Percentiles rank a stretch among this genome's conserved stretches.
phyloP scores from a whole-genome alignment of 1,140 invertebrate genomes.

The Cephus cinctus region DNA sequence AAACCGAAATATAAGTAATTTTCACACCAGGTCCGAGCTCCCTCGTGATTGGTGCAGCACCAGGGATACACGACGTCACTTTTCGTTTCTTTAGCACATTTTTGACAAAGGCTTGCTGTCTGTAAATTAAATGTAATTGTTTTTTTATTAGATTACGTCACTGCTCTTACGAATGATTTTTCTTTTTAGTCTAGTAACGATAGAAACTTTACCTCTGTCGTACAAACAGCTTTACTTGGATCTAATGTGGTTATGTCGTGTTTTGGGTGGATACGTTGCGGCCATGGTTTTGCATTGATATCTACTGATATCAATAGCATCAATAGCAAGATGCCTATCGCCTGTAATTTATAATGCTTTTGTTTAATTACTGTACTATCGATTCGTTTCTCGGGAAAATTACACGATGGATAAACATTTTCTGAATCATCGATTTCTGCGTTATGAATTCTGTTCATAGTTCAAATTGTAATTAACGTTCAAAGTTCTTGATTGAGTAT shows the following conservation, averaged over 20 bases:
- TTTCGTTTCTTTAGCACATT: constrained; percentile 16
- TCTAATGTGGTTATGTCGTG: constrained; percentile 3
- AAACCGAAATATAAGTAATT: constrained; percentile 15
- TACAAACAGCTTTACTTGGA: constrained; percentile 7
- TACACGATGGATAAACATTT: too few relatives aligned
- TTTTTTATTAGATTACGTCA: background rate
- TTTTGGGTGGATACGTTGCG: background rate
- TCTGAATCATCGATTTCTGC: too few relatives aligned
- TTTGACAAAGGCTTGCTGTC: constrained; percentile 12
- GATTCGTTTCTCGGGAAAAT: too few relatives aligned
- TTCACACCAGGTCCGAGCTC: constrained; percentile 11
- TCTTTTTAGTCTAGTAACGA: background rate
- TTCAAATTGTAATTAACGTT: too few relatives aligned
- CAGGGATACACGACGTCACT: constrained; percentile 15
- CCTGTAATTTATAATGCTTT: too few relatives aligned
- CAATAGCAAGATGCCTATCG: background rate
- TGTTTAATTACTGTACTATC: too few relatives aligned
- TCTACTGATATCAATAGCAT: background rate
- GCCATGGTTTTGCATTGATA: background rate
- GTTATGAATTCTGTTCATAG: too few relatives aligned
- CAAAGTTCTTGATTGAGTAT: too few relatives aligned
- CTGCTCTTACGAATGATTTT: background rate
- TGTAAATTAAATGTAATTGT: background rate
- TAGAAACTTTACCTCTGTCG: constrained; percentile 5
- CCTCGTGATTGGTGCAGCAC: constrained; percentile 17